phyloP scores from a whole-genome alignment of 2,888 invertebrate species.

The Chrysina gloriosa region DNA sequence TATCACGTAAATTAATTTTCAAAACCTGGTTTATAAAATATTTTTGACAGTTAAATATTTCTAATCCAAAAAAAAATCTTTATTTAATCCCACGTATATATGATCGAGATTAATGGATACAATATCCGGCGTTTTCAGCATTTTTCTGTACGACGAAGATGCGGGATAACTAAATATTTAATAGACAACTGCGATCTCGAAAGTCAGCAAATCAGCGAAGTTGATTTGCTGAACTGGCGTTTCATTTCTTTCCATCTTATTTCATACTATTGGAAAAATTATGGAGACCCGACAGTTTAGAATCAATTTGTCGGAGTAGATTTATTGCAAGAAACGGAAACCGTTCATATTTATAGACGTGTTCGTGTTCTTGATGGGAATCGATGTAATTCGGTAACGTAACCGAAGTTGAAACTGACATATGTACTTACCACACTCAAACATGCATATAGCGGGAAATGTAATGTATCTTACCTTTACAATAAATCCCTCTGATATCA shows the following conservation, averaged over 20 bases:
- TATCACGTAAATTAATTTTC: too few relatives aligned
- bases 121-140: neutral
- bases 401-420: too few relatives aligned
- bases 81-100: too few relatives aligned
- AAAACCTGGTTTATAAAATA: too few relatives aligned
- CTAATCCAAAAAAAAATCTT: too few relatives aligned
- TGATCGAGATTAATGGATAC: too few relatives aligned
- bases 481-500: too few relatives aligned
- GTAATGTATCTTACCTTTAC: too few relatives aligned
- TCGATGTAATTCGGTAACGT: neutral
- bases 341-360: neutral
- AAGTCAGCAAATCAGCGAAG: constrained; percentile 10
- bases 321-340: constrained; percentile 8
- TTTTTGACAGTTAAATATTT: too few relatives aligned
- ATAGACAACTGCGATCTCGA: neutral
- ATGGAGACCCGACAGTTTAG: constrained; percentile 21
- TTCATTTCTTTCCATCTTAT: constrained; percentile 14
- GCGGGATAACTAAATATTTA: constrained; percentile 3
- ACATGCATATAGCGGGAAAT: too few relatives aligned
- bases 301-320: constrained; percentile 12
- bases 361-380: neutral
- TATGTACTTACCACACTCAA: too few relatives aligned
- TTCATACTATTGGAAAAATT: constrained; percentile 13
- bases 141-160: too few relatives aligned
- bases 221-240: neutral